phyloP scores from a whole-genome alignment of 1,140 invertebrate species.

The Cheumatopsyche charites region DNA sequence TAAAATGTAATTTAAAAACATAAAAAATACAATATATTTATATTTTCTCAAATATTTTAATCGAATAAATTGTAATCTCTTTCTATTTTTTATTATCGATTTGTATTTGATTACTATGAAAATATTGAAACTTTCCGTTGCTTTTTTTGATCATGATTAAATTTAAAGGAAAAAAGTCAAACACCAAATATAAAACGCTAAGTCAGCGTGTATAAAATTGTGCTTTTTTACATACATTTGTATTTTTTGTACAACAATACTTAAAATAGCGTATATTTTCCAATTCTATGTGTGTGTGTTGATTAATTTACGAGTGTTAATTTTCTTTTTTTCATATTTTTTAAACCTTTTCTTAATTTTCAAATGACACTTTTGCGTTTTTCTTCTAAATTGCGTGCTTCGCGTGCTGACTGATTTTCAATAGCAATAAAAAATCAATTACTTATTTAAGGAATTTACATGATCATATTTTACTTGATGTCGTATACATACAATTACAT shows the following conservation, averaged over 20 bases:
- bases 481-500: slow-evolving; percentile 39
- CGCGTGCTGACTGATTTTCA: slow-evolving; percentile 66
- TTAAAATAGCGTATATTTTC: too few species aligned
- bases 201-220: slow-evolving; percentile 16
- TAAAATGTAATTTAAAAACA: slow-evolving; percentile 30
- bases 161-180: neutral
- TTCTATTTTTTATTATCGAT: slow-evolving; percentile 27
- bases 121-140: neutral
- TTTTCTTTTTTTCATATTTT: neutral
- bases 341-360: too few species aligned
- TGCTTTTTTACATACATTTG: slow-evolving; percentile 10
- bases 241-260: neutral
- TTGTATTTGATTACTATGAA: too few species aligned
- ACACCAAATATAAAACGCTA: slow-evolving; percentile 22
- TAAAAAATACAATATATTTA: slow-evolving; percentile 33
- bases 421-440: slow-evolving; percentile 66
- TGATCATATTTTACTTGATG: slow-evolving; percentile 55
- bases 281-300: too few species aligned
- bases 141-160: neutral
- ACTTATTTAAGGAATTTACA: slow-evolving; percentile 63
- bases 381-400: slow-evolving; percentile 66
- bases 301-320: neutral
- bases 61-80: slow-evolving; percentile 32
- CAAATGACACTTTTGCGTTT: slow-evolving; percentile 23
- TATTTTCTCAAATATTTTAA: slow-evolving; percentile 34